phyloP scores from a whole-genome alignment of 1,140 invertebrate genomes.

The Macrobrachium nipponense region DNA sequence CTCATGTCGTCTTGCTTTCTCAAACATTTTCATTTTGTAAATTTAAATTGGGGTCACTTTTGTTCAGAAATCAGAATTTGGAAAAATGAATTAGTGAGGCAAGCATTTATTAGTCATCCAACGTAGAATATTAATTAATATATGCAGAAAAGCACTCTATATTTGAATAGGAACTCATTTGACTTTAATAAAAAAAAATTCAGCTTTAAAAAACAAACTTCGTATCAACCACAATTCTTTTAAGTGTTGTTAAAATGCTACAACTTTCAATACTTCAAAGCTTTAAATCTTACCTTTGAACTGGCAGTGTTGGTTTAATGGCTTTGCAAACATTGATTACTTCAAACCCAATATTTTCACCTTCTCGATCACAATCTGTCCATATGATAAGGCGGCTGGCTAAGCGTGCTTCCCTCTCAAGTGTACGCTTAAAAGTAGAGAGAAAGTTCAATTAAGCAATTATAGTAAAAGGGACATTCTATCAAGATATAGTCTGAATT shows the following conservation, averaged over 20 bases:
- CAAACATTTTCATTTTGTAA: too few species aligned
- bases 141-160: too few species aligned
- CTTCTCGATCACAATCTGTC: constrained; percentile 99
- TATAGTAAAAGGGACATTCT: neutral
- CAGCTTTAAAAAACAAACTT: neutral
- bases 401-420: constrained; percentile 83
- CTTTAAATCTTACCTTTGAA: constrained; percentile 49
- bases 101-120: too few species aligned
- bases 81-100: too few species aligned
- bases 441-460: neutral
- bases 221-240: neutral
- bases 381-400: constrained; percentile 92
- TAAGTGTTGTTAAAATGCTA: neutral
- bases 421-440: constrained; percentile 76
- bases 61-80: too few species aligned
- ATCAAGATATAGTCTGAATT: too few species aligned
- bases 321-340: constrained; percentile 91
- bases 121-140: too few species aligned
- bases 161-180: too few species aligned
- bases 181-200: too few species aligned
- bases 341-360: constrained; percentile 99
- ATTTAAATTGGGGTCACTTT: too few species aligned
- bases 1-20: too few species aligned
- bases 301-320: constrained; percentile 80
- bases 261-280: too few species aligned